Evolutionary conservation across 2,888 invertebrate genomes (phyloP).

Genomic region (Acanthosepion lycidas): DNA sequence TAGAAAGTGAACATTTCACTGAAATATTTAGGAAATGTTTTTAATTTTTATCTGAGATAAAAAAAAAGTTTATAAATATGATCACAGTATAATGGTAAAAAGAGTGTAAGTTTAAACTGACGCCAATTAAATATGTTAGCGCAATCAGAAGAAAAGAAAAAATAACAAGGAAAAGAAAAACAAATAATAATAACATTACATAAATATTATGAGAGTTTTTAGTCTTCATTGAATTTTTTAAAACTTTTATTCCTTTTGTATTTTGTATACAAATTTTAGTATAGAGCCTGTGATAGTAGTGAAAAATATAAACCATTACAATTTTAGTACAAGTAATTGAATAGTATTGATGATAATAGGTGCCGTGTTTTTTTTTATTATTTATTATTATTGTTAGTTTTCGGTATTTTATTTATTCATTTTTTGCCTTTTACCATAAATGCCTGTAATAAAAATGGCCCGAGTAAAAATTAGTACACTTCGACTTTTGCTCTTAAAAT

Average conservation of each 20-base stretch:
- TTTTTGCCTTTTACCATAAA: neutral
- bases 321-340: neutral
- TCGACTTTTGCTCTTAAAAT: neutral
- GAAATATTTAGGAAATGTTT: too few species aligned
- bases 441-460: neutral
- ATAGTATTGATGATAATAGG: neutral
- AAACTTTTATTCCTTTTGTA: neutral
- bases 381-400: neutral
- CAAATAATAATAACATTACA: neutral
- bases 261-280: constrained; percentile 22
- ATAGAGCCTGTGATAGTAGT: neutral
- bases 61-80: too few species aligned
- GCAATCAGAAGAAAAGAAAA: too few species aligned
- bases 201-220: neutral
- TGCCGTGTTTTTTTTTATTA: neutral
- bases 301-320: constrained; percentile 21
- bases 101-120: too few species aligned
- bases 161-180: too few species aligned
- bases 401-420: neutral
- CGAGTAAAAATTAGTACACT: neutral
- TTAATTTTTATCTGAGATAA: too few species aligned
- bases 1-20: too few species aligned
- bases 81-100: too few species aligned
- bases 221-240: neutral
- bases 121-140: too few species aligned